Conservation (phyloP, 2,797 vertebrate species). For the Caiman crocodilus region DNA sequence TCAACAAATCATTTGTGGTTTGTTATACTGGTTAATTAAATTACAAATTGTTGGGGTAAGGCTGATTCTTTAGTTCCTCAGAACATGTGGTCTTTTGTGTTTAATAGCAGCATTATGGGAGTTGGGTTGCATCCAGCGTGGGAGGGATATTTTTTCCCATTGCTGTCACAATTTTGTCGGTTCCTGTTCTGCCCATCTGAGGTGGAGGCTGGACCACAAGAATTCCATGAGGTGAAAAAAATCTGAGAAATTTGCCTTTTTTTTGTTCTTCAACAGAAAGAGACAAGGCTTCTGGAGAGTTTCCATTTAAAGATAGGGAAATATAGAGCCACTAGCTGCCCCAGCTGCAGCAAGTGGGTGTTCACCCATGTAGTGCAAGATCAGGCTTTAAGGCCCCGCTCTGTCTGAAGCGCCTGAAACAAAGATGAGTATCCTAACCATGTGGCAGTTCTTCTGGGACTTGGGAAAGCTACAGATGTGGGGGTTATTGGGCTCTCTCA, state of each 20-base stretch:
- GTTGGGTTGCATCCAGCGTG: neutral
- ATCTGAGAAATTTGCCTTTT: constrained; percentile 11
- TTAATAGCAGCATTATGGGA: neutral
- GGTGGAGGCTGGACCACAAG: constrained; percentile 21
- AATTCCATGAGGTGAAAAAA: constrained; percentile 11
- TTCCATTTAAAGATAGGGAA: too few relatives aligned
- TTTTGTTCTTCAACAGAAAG: neutral
- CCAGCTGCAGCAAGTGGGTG: too few relatives aligned
- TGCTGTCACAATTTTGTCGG: constrained; percentile 56
- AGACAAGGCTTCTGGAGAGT: too few relatives aligned
- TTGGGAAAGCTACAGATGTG: too few relatives aligned
- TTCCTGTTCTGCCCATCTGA: constrained; percentile 64
- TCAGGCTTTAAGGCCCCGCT: too few relatives aligned
- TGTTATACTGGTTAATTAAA: neutral
- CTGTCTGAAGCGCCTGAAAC: too few relatives aligned
- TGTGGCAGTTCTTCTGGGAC: too few relatives aligned
- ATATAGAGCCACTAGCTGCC: too few relatives aligned
- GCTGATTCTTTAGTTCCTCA: fast-evolving
- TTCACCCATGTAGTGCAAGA: too few relatives aligned
- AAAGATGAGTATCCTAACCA: too few relatives aligned
- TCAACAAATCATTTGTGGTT: neutral
- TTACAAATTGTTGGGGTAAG: neutral
- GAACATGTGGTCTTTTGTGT: fast-evolving
- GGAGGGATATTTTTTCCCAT: neutral
- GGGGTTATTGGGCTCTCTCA: too few relatives aligned